Percentiles rank a stretch among this genome's conserved stretches.
Conservation (phyloP, 2,113 vertebrate genomes). For the Mandrillus leucophaeus region DNA sequence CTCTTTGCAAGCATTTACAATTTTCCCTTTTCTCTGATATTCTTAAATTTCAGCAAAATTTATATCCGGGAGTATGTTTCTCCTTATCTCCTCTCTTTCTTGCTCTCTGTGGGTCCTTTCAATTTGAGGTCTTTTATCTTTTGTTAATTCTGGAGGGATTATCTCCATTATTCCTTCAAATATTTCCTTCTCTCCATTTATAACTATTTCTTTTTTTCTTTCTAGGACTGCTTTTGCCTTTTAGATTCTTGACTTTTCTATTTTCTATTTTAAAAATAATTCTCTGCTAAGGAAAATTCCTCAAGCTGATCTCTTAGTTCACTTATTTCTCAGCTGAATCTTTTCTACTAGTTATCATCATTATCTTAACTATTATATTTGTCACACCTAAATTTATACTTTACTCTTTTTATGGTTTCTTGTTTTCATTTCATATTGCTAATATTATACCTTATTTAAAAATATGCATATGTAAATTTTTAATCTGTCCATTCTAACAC, state of each 20-base stretch:
- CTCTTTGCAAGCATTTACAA: not conserved
- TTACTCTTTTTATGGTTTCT: not conserved
- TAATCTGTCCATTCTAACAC: not conserved
- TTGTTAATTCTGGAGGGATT: not conserved
- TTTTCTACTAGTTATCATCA: not conserved
- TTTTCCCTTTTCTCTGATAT: not conserved
- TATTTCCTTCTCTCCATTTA: not conserved
- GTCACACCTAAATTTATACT: not conserved
- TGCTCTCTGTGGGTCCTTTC: not conserved
- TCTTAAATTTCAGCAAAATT: conserved; percentile 16
- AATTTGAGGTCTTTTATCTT: not conserved
- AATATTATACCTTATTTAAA: not conserved
- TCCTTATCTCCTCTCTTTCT: not conserved
- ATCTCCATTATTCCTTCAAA: not conserved
- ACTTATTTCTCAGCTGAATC: not conserved
- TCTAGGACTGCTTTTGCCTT: not conserved
- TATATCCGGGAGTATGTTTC: not conserved
- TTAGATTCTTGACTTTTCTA: not conserved
- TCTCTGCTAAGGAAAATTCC: conserved; percentile 16
- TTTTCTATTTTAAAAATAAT: conserved; percentile 37
- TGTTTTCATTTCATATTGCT: conserved; percentile 12
- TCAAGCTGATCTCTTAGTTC: not conserved
- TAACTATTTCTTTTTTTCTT: not conserved
- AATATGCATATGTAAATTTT: not conserved
- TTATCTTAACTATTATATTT: not conserved